phyloP scores from a whole-genome alignment of 2,888 invertebrate species.

The Onthophagus sagittarius region DNA sequence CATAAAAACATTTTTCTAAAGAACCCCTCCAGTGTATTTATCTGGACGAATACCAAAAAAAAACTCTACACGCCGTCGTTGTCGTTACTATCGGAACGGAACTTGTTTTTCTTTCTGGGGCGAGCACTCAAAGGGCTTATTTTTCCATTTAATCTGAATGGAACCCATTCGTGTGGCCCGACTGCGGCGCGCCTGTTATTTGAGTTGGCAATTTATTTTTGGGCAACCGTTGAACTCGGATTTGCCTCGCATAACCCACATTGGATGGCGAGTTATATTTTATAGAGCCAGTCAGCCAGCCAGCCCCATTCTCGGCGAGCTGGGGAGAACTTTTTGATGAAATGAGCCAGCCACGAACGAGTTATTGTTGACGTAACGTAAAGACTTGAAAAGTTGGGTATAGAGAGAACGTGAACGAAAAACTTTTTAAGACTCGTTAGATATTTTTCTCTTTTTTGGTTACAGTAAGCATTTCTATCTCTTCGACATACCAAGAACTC shows the following conservation, averaged over 20 bases:
- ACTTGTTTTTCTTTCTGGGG: constrained; percentile 9
- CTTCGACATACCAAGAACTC: neutral
- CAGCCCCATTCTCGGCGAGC: neutral
- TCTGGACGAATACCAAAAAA: neutral
- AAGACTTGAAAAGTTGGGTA: neutral
- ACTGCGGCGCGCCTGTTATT: constrained; percentile 6
- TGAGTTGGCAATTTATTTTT: constrained; percentile 11
- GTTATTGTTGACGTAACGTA: neutral
- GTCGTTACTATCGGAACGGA: neutral
- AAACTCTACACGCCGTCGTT: neutral
- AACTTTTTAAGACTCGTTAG: neutral
- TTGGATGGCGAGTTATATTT: neutral
- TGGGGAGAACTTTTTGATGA: neutral
- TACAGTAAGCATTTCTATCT: neutral
- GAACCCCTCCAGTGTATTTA: neutral
- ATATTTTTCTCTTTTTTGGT: neutral
- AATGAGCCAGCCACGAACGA: neutral
- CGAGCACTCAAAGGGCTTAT: constrained; percentile 9
- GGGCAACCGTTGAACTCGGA: constrained; percentile 7
- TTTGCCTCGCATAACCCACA: constrained; percentile 7
- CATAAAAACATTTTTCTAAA: neutral
- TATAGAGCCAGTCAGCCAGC: neutral
- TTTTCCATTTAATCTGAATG: constrained; percentile 14
- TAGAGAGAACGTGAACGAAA: neutral
- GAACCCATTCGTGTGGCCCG: constrained; percentile 4